These are phyloP conservation scores for Carduelis carduelis DNA, from an alignment of 2,797 vertebrate species.

Conservation along the genomic window DNA sequence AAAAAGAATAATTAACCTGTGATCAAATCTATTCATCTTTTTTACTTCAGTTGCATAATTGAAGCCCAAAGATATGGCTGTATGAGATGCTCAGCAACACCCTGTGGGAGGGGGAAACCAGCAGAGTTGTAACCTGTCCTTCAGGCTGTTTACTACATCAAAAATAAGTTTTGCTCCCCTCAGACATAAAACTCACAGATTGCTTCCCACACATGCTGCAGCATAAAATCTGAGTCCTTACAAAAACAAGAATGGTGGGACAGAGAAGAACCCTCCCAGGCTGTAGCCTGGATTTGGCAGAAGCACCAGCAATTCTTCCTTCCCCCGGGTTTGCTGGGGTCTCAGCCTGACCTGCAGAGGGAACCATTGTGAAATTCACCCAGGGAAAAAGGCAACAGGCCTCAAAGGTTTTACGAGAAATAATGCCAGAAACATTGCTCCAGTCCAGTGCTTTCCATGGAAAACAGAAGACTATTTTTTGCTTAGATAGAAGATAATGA, in stretches of 20 bases:
- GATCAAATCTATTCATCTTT: neutral
- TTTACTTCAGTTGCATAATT: neutral
- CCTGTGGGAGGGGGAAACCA: neutral
- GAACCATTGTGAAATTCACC: neutral
- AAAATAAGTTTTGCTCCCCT: neutral
- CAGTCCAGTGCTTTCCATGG: neutral
- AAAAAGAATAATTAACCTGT: neutral
- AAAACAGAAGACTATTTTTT: neutral
- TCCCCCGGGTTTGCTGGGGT: neutral
- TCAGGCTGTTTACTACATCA: neutral
- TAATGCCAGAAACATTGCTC: neutral
- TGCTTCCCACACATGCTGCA: neutral
- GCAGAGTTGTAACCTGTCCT: neutral
- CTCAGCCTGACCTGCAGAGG: neutral
- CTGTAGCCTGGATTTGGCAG: neutral
- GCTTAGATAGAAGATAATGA: neutral
- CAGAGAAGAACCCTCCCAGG: accelerated
- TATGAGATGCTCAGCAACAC: neutral
- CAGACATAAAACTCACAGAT: neutral
- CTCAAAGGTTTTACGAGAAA: neutral
- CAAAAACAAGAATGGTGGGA: neutral
- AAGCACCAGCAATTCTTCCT: neutral
- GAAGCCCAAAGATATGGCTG: neutral
- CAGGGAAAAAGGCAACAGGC: neutral
- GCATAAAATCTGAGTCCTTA: neutral